Evolutionary conservation across 2,888 invertebrate genomes (phyloP).

Genomic region (Phengaris alcon): DNA sequence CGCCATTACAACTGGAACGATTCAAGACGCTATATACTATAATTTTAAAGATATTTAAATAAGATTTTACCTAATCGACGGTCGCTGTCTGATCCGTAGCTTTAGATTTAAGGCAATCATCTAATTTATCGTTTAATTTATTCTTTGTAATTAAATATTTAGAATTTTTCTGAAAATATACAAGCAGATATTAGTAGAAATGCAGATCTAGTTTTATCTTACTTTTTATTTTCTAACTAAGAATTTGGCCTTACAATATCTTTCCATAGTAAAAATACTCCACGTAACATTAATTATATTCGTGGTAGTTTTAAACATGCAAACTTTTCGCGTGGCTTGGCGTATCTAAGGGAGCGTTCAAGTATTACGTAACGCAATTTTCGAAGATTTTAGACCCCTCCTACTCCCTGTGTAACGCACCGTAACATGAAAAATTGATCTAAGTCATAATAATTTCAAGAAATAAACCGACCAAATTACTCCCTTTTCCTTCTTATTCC

Average conservation of each 20-base stretch:
- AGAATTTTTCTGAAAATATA: too few species aligned
- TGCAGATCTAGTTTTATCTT: not conserved
- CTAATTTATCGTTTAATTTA: too few species aligned
- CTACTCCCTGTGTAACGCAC: too few species aligned
- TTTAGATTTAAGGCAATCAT: not conserved
- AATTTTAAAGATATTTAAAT: constrained; percentile 2
- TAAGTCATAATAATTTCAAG: too few species aligned
- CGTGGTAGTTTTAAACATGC: not conserved
- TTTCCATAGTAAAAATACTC: not conserved
- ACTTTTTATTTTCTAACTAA: not conserved
- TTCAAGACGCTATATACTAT: not conserved
- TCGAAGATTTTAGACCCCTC: too few species aligned
- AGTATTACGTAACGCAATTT: too few species aligned
- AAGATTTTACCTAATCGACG: not conserved
- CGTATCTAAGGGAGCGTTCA: not conserved
- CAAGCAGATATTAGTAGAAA: too few species aligned
- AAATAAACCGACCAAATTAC: fast-evolving
- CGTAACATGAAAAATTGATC: too few species aligned
- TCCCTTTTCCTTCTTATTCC: too few species aligned
- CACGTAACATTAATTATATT: constrained; percentile 1
- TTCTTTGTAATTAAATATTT: too few species aligned
- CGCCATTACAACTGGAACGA: constrained; percentile 11
- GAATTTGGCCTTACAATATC: too few species aligned
- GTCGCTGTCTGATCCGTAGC: not conserved
- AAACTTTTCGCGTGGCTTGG: constrained; percentile 6